Percentiles rank a stretch among this genome's conserved stretches.
Conservation (phyloP, 2,888 invertebrate genomes). For the Ligdia adustata region DNA sequence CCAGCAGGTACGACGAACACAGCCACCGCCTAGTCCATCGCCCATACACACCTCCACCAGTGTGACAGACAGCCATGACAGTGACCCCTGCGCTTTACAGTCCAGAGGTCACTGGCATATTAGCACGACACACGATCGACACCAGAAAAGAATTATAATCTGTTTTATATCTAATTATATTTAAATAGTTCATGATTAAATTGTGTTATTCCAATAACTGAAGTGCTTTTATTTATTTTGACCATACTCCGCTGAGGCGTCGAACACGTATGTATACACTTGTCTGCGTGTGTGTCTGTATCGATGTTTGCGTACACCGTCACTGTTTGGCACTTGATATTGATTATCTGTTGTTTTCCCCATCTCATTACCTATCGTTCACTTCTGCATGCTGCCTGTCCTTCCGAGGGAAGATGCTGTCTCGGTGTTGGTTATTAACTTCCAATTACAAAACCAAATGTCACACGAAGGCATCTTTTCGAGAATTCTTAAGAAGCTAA, state of each 20-base stretch:
- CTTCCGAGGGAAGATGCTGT: conserved; percentile 48
- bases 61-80: conserved; percentile 75
- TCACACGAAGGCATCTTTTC: conserved; percentile 30
- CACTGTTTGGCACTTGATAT: conserved; percentile 73
- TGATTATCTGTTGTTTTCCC: conserved; percentile 53
- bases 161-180: conserved; percentile 78
- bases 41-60: conserved; percentile 64
- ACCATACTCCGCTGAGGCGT: conserved; percentile 82
- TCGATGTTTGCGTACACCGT: conserved; percentile 80
- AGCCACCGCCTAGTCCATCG: conserved; percentile 76
- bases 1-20: conserved; percentile 74
- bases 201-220: conserved; percentile 83
- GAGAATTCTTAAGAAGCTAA: conserved; percentile 19
- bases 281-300: conserved; percentile 81
- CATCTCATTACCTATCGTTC: conserved; percentile 71
- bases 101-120: conserved; percentile 73
- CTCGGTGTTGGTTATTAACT: conserved; percentile 27
- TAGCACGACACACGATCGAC: conserved; percentile 78
- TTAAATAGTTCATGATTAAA: conserved; percentile 82
- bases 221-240: conserved; percentile 83
- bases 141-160: conserved; percentile 77
- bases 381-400: conserved; percentile 77
- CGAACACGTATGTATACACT: conserved; percentile 83
- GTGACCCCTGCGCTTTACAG: conserved; percentile 61
- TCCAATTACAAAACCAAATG: not conserved